A percentile compares a stretch with the other conserved stretches of the same genome.
These are phyloP conservation scores for Phthorimaea operculella DNA, from an alignment of 1,140 invertebrate genomes.

Conservation along the genomic window DNA sequence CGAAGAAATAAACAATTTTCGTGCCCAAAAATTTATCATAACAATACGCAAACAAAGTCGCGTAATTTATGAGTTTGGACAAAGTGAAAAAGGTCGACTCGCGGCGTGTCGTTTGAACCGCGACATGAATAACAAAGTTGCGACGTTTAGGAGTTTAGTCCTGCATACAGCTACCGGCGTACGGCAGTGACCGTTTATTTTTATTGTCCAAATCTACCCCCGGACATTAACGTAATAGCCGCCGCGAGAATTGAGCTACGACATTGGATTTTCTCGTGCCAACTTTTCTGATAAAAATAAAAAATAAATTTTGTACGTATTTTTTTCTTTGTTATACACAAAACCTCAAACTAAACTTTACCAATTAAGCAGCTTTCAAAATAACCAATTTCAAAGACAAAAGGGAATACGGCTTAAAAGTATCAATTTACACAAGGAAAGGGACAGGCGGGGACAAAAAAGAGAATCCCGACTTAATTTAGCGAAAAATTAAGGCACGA, in stretches of 20 bases:
- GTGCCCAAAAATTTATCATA: background rate
- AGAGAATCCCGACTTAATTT: background rate
- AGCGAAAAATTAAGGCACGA: background rate
- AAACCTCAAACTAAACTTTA: too few species aligned
- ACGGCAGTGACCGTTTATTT: slow-evolving; percentile 46
- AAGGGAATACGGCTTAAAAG: too few species aligned
- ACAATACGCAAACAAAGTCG: background rate
- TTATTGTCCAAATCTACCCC: slow-evolving; percentile 51
- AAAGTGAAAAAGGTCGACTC: slow-evolving; percentile 14
- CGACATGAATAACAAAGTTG: slow-evolving; percentile 38
- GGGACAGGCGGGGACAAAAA: background rate
- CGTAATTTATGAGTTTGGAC: slow-evolving; percentile 15
- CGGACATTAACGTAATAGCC: slow-evolving; percentile 50
- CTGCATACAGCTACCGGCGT: slow-evolving; percentile 7
- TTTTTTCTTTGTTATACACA: too few species aligned
- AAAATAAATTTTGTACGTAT: too few species aligned
- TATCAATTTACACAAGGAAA: too few species aligned
- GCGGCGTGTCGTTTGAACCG: slow-evolving; percentile 26
- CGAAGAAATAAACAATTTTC: background rate
- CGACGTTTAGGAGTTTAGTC: slow-evolving; percentile 39
- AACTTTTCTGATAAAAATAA: too few species aligned
- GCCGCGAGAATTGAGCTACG: slow-evolving; percentile 28
- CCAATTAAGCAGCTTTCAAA: too few species aligned
- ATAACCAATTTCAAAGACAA: too few species aligned
- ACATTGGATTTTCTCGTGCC: background rate